Evolutionary conservation across 2,797 vertebrate genomes (phyloP).

Genomic region (Lophotriccus pileatus): DNA sequence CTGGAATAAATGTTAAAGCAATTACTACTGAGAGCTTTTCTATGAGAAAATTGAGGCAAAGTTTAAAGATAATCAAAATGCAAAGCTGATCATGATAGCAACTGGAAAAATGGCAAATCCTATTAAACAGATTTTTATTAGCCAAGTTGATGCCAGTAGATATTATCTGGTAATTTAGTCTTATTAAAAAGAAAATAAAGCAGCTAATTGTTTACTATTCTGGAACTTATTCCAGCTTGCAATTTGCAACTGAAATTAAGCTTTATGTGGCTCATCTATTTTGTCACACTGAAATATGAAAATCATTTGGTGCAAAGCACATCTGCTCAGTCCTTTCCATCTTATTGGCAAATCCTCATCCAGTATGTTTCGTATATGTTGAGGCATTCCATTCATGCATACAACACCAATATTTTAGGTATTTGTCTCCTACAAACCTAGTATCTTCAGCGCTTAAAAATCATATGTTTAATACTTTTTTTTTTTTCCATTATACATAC

Average conservation of each 20-base stretch:
- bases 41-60: conserved; percentile 83
- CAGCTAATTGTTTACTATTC: conserved; percentile 84
- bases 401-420: not conserved
- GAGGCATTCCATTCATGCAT: conserved; percentile 33
- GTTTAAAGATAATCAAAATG: conserved; percentile 85
- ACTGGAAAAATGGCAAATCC: conserved; percentile 85
- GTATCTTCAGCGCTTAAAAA: not conserved
- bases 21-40: conserved; percentile 87
- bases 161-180: conserved; percentile 84
- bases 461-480: not conserved
- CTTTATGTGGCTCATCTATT: conserved; percentile 82
- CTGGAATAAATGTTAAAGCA: conserved; percentile 90
- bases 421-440: not conserved
- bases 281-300: conserved; percentile 85
- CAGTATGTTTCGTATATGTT: conserved; percentile 62
- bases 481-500: not conserved
- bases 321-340: conserved; percentile 73
- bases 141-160: conserved; percentile 83
- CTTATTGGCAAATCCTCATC: conserved; percentile 49
- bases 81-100: conserved; percentile 82
- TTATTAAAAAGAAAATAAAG: conserved; percentile 87
- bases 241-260: conserved; percentile 81
- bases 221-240: conserved; percentile 79
- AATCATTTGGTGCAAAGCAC: conserved; percentile 75
- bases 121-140: conserved; percentile 86